These are phyloP conservation scores for Trididemnum miniatum DNA, from an alignment of 23 tunicate species.

Conservation along the genomic window DNA sequence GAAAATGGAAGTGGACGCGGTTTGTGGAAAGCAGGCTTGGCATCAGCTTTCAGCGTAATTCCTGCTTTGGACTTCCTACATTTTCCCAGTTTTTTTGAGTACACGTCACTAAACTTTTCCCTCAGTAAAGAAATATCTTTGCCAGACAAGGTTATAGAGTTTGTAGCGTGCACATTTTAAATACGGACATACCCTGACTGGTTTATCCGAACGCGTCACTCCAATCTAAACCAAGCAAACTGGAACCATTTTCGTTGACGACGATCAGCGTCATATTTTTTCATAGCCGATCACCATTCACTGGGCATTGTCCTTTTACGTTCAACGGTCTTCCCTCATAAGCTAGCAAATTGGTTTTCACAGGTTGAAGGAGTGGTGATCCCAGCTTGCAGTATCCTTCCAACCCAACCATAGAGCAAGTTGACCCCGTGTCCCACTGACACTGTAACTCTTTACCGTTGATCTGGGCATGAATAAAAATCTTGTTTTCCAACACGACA, in stretches of 20 bases:
- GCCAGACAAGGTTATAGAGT: background rate
- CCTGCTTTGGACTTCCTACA: background rate
- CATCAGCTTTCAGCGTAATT: background rate
- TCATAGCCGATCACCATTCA: background rate
- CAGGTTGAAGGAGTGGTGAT: background rate
- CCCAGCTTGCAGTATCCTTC: background rate
- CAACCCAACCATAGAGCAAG: background rate
- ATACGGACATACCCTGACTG: background rate
- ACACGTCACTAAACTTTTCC: background rate
- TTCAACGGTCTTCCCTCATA: background rate
- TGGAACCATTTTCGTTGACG: background rate
- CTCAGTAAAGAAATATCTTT: background rate
- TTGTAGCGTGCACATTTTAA: background rate
- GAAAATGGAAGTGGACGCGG: constrained; percentile 3
- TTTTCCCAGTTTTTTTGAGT: background rate
- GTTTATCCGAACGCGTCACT: background rate
- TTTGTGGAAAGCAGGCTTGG: background rate
- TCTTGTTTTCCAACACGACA: background rate
- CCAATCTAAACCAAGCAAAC: background rate
- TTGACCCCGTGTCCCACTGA: background rate
- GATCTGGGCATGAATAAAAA: background rate
- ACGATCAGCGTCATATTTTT: background rate
- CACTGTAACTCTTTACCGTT: background rate
- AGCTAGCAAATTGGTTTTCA: background rate
- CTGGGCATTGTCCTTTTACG: too few species aligned